These are phyloP conservation scores for Amia ocellicauda DNA, from an alignment of 2,113 vertebrate species.

Conservation along the genomic window DNA sequence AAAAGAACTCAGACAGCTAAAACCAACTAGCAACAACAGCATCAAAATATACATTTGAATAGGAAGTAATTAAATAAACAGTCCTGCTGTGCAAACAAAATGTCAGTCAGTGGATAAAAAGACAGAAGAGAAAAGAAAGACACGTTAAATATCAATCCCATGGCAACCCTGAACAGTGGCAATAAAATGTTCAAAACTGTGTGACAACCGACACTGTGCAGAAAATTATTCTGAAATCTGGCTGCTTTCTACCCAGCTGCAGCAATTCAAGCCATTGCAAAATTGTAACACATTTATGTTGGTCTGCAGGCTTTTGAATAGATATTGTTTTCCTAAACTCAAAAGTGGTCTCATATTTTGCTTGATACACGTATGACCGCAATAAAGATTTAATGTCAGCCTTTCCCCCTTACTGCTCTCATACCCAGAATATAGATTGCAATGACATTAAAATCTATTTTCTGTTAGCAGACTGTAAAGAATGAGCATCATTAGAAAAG, in stretches of 20 bases:
- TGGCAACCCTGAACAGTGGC: neutral
- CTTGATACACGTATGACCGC: neutral
- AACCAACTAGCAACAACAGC: constrained; percentile 3
- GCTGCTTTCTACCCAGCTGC: neutral
- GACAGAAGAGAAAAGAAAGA: neutral
- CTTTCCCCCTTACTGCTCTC: too few relatives aligned
- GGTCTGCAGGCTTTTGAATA: too few relatives aligned
- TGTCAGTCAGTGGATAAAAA: neutral
- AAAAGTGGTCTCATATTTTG: too few relatives aligned
- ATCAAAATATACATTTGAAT: neutral
- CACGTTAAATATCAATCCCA: constrained; percentile 1
- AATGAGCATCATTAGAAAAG: too few relatives aligned
- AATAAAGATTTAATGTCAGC: too few relatives aligned
- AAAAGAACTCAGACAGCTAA: constrained; percentile 10
- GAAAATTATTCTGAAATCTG: neutral
- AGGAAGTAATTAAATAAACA: constrained; percentile 19
- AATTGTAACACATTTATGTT: neutral
- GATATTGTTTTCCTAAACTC: too few relatives aligned
- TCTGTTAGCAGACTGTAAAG: too few relatives aligned
- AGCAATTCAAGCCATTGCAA: neutral
- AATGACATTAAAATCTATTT: too few relatives aligned
- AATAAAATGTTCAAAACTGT: neutral
- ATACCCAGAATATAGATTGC: too few relatives aligned
- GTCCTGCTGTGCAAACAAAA: neutral
- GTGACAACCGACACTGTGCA: neutral